Percentiles rank a stretch among this genome's conserved stretches.
Evolutionary conservation across 2,888 invertebrate genomes (phyloP).

Genomic region (Cosmorhoe ocellata): DNA sequence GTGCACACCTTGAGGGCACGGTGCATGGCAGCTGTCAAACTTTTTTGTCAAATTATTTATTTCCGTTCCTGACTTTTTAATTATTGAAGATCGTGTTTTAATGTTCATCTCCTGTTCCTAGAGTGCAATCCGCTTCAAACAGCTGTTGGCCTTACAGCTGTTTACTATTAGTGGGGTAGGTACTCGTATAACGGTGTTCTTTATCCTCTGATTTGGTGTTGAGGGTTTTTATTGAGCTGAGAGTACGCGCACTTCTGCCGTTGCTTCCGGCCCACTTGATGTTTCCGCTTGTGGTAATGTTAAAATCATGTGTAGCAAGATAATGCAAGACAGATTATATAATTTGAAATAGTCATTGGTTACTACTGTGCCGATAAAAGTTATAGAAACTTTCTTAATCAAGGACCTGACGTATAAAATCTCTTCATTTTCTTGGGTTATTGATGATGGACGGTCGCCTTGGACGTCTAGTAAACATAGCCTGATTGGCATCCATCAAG

Average conservation of each 20-base stretch:
- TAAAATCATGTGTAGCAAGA: not conserved
- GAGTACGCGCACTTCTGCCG: conserved; percentile 3
- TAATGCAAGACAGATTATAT: not conserved
- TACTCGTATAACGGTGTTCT: too few relatives aligned
- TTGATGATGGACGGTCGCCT: too few relatives aligned
- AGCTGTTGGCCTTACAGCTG: conserved; percentile 14
- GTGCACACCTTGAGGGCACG: conserved; percentile 46
- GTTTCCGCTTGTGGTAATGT: conserved; percentile 9
- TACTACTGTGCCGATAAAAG: too few relatives aligned
- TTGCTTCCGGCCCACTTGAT: conserved; percentile 13
- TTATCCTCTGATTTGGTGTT: too few relatives aligned
- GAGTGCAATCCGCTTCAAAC: conserved; percentile 12
- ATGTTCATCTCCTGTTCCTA: conserved; percentile 18
- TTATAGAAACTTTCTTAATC: too few relatives aligned
- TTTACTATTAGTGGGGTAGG: conserved; percentile 1
- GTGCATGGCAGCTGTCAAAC: conserved; percentile 39
- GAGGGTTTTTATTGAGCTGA: not conserved
- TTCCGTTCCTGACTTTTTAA: conserved; percentile 28
- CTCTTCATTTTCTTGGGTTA: too few relatives aligned
- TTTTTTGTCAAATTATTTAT: conserved; percentile 35
- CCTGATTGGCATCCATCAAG: too few relatives aligned
- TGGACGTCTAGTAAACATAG: too few relatives aligned
- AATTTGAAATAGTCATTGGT: too few relatives aligned
- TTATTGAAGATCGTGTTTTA: conserved; percentile 22
- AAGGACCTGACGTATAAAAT: too few relatives aligned